Evolutionary conservation across 2,888 invertebrate genomes (phyloP), one percentile per base, ranked within the genome.

Genomic region (Dicyrtomina minuta): DNA sequence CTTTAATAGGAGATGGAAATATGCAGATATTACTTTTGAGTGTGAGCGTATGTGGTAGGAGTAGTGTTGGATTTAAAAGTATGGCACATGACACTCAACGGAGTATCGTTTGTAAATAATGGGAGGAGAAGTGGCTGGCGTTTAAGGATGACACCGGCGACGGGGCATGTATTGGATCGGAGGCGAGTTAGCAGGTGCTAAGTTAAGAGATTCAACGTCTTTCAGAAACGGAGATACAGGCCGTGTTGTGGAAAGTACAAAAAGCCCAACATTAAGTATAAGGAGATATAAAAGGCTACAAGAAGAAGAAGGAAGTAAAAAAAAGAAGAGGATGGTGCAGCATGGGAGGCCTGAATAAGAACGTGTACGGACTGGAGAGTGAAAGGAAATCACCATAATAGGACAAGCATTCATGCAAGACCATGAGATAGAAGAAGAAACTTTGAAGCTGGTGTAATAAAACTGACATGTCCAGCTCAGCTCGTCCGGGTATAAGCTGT

Each of bases 401-500:
- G 20, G 46, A 24, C 22, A 39, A 64, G 64, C 64, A 64, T 39
- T 51, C 64, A 64, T 64, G 64, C 64, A 64, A 64, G 46, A 51
- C 51, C 64, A 24, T 22, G 59, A 43, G 59, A 55, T 55, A 24
- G 55, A 24, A 43, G 39, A 39, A 58, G 41, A 60, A 43, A 41
- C 49, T 22, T 24, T 27, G 49, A 64, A 64, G 64, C 51, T 51
- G 51, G 51, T 51, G 64, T 51, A 64, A 64, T 64, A 64, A 64
- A 64, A 64, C 51, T 51, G 51, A 64, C 51, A 64, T 64, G 64
- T 64, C 64, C 64, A 64, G 64, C 51, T 61, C 61, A 62, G 61
- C 61, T 43, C 46, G 44, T 46, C 26, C 55, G n/a, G n/a, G n/a
- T n/a, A n/a, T n/a, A 51, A 12, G 12, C 24, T 24, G 55, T 26